phyloP scores from a whole-genome alignment of 2,888 invertebrate species.

The Acanthococcus lagerstroemiae region DNA sequence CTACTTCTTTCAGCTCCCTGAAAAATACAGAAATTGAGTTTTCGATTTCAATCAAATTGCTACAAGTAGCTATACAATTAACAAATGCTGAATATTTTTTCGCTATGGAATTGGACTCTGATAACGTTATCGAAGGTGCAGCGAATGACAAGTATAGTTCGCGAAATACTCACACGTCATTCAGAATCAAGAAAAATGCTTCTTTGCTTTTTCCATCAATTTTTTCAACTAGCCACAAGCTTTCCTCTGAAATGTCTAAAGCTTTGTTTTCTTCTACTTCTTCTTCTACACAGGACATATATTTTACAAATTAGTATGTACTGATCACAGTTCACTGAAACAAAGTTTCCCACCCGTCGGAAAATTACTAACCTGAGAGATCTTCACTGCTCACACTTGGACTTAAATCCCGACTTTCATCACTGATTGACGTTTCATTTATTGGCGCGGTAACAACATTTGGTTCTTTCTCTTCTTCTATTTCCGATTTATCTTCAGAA shows the following conservation, averaged over 20 bases:
- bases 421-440: too few relatives aligned
- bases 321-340: too few relatives aligned
- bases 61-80: neutral
- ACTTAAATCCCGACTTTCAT: too few relatives aligned
- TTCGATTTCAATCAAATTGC: neutral
- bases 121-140: too few relatives aligned
- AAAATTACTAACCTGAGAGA: too few relatives aligned
- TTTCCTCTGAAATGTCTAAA: neutral
- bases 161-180: slow-evolving; percentile 5
- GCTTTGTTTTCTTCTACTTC: too few relatives aligned
- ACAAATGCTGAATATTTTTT: neutral
- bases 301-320: too few relatives aligned
- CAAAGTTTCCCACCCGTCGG: too few relatives aligned
- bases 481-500: too few relatives aligned
- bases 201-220: neutral
- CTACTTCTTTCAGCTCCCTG: slow-evolving; percentile 47
- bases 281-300: neutral
- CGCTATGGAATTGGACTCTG: neutral
- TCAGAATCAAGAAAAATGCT: slow-evolving; percentile 17
- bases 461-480: too few relatives aligned
- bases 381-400: too few relatives aligned
- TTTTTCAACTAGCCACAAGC: slow-evolving; percentile 23
- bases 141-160: neutral
- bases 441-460: too few relatives aligned
- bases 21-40: slow-evolving; percentile 26